Evolutionary conservation across 1,140 invertebrate species (phyloP).

Genomic region (Leptinotarsa defecta): DNA sequence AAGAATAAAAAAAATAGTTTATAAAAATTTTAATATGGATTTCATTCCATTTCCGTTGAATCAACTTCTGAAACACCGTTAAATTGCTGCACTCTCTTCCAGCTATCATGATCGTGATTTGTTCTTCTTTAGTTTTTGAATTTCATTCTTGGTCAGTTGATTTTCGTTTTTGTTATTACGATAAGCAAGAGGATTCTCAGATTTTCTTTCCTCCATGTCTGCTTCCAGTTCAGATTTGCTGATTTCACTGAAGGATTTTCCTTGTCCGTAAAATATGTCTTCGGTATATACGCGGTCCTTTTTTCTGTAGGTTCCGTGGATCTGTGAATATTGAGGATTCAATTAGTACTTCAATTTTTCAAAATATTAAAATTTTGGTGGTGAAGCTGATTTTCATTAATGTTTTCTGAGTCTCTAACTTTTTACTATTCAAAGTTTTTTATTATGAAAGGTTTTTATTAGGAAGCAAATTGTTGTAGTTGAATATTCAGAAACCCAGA

Average conservation of each 20-base stretch:
- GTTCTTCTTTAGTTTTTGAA: constrained; percentile 7
- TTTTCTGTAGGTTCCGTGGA: constrained; percentile 70
- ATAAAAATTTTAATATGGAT: no score
- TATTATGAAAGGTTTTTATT: no score
- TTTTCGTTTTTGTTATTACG: constrained; percentile 51
- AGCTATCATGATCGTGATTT: not conserved
- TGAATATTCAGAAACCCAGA: no score
- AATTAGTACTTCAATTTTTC: no score
- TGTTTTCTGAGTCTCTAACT: no score
- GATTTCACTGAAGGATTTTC: constrained; percentile 59
- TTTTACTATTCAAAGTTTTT: no score
- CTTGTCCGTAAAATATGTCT: constrained; percentile 67
- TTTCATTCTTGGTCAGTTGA: constrained; percentile 25
- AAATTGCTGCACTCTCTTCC: not conserved
- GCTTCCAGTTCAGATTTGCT: constrained; percentile 56
- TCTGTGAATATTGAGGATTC: constrained; percentile 52
- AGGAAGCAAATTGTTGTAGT: no score
- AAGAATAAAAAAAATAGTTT: no score
- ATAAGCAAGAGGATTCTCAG: constrained; percentile 62
- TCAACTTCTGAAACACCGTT: no score
- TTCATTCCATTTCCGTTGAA: no score
- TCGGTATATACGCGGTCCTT: constrained; percentile 70
- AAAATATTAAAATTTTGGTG: no score
- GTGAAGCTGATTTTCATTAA: no score
- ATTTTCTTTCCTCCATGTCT: constrained; percentile 58